Base-by-base conservation (phyloP, 1,140 invertebrate genomes). In the Sitodiplosis mosellana region DNA sequence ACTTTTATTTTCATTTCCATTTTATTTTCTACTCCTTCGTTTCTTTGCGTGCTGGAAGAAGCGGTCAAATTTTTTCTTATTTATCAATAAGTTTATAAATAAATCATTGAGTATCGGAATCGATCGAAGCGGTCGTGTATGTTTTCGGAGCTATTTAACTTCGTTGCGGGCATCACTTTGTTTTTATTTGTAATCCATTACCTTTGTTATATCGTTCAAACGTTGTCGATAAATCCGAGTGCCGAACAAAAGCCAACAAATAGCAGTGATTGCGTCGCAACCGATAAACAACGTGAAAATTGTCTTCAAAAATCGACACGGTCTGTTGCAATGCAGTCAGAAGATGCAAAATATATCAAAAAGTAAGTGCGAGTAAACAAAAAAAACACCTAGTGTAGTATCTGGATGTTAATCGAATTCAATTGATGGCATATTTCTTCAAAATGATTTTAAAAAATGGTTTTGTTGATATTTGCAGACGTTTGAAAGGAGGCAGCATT, bases 401-500 rank as follows among this genome's bases (percentile, higher is more conserved):
- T 44, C 10, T 42, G 45, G 15, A 27, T 48, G 19, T 46, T 48
- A 45, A 12, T 40, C 27, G 41, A 50, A 48, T 49, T 45, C 33
- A 27, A 27, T n/a, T n/a, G n/a, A n/a, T n/a, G 11, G 44, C 36
- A 40, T 37, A 44, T 45, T 48, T 56, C 17, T 50, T 48, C 22
- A 53, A 1, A 45, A 48, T 10, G 33, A 10, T 37, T 34, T 17
- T 17, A 14, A 48, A 38, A 36, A 41, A 20, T 51, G 12, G 4
- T 38, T 20, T 48, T 49, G 14, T 37, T 50, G 21, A 18, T 48
- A 15, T 50, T 60, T 65, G n/a, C 54, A 86, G 83, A 55, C 82
- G 83, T 65, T 78, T 87, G 38, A 80, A 81, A 69, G 81, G 83
- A 45, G 85, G 86, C 8, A 78, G 76, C 42, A 74, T 93, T 51